Conservation (phyloP, 1,140 invertebrate genomes). For the Bombus breviceps region DNA sequence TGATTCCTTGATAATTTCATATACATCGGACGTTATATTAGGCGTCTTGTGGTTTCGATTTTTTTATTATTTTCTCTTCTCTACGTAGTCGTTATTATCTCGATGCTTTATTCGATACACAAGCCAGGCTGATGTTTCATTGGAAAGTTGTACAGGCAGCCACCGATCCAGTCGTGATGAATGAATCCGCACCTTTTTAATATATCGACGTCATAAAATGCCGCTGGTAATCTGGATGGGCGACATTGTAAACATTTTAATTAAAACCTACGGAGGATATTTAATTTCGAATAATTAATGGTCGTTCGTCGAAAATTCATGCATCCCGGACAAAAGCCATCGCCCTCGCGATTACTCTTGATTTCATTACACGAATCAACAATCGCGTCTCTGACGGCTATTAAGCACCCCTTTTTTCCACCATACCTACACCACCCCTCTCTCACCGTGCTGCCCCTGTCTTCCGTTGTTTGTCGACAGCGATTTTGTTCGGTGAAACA, state of each 20-base stretch:
- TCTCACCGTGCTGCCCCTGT: background rate
- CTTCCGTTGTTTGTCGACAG: slow-evolving; percentile 18
- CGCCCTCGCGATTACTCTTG: slow-evolving; percentile 74
- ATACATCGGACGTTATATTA: background rate
- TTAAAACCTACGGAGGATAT: slow-evolving; percentile 79
- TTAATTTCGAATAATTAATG: slow-evolving; percentile 81
- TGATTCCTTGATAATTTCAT: background rate
- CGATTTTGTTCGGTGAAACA: slow-evolving; percentile 14
- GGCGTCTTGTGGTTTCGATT: background rate
- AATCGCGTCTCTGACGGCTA: slow-evolving; percentile 64
- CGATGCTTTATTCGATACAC: background rate
- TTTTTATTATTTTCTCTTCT: background rate
- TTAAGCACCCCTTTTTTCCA: slow-evolving; percentile 62
- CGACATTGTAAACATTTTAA: slow-evolving; percentile 80
- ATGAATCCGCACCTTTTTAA: slow-evolving; percentile 64
- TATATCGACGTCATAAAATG: slow-evolving; percentile 59
- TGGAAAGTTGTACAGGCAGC: slow-evolving; percentile 12
- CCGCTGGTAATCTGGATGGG: slow-evolving; percentile 55
- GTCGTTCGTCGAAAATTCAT: slow-evolving; percentile 72
- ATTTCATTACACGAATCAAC: slow-evolving; percentile 73
- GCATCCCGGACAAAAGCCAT: slow-evolving; percentile 69
- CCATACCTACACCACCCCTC: background rate
- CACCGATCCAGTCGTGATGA: slow-evolving; percentile 50
- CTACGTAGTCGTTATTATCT: background rate
- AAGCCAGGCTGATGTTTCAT: background rate